Conservation (phyloP, 2,888 invertebrate species). For the Leucophenga maculata region DNA sequence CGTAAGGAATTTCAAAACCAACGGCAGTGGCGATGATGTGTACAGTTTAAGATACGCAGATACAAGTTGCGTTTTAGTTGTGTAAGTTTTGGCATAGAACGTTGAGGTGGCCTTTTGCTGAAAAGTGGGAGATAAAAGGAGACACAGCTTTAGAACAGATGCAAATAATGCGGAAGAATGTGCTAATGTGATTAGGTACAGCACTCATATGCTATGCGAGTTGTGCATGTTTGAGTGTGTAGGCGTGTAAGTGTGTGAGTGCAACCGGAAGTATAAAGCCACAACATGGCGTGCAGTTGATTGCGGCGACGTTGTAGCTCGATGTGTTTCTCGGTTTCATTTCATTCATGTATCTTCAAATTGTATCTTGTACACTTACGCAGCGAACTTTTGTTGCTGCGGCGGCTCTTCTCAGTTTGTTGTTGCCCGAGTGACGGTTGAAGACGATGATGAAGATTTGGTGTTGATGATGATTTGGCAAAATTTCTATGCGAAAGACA, state of each 20-base stretch:
- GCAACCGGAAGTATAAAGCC: slow-evolving; percentile 42
- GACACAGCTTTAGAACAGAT: slow-evolving; percentile 16
- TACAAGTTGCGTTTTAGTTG: slow-evolving; percentile 14
- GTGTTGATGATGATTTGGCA: not conserved
- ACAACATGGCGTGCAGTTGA: slow-evolving; percentile 66
- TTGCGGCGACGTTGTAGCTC: slow-evolving; percentile 47
- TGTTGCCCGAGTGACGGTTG: not conserved
- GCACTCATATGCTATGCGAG: slow-evolving; percentile 30
- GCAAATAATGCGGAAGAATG: slow-evolving; percentile 56
- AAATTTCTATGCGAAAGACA: not conserved
- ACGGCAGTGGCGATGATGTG: not conserved
- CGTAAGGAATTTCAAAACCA: not conserved
- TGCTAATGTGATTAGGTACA: slow-evolving; percentile 64
- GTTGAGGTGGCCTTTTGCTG: slow-evolving; percentile 51
- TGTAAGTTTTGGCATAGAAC: slow-evolving; percentile 7
- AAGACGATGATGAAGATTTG: slow-evolving; percentile 4
- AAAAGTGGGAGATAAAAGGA: slow-evolving; percentile 23
- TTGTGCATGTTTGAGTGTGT: too few relatives aligned
- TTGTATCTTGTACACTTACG: slow-evolving; percentile 10
- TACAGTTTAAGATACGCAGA: not conserved
- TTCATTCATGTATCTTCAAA: slow-evolving; percentile 5
- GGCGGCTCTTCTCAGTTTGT: not conserved
- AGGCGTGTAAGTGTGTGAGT: not conserved
- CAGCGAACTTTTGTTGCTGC: slow-evolving; percentile 9
- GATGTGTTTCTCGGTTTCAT: not conserved